Conservation (phyloP, 2,797 vertebrate species). For the Chrosomus eos region DNA sequence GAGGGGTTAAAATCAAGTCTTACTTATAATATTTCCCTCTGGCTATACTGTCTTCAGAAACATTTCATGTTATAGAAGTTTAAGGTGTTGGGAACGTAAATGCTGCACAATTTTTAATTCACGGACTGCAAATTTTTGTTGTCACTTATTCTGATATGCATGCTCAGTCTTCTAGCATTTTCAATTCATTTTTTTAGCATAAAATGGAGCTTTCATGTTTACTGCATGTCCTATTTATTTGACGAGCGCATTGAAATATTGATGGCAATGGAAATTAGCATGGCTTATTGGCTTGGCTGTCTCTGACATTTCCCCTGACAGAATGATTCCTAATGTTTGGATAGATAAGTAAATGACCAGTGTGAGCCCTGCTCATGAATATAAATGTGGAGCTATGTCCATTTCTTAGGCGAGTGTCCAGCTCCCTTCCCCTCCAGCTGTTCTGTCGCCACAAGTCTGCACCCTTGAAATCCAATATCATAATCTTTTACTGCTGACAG, state of each 20-base stretch:
- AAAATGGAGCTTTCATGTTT: background rate
- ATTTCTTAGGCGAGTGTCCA: constrained; percentile 51
- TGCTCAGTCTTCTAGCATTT: background rate
- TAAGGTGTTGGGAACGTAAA: background rate
- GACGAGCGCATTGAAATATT: constrained; percentile 8
- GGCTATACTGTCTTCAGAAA: background rate
- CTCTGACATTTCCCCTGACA: constrained; percentile 27
- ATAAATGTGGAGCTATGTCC: constrained; percentile 22
- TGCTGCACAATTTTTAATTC: background rate
- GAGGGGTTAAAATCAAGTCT: background rate
- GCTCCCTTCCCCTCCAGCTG: constrained; percentile 55
- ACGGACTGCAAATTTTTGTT: background rate
- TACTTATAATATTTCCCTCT: background rate
- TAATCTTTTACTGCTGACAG: constrained; percentile 63
- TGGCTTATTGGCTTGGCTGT: constrained; percentile 1
- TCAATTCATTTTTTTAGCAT: background rate
- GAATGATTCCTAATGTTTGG: constrained; percentile 6
- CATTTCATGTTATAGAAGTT: background rate
- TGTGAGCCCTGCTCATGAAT: constrained; percentile 37
- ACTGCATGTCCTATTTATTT: background rate
- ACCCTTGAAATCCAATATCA: constrained; percentile 57
- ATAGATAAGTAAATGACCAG: constrained; percentile 29
- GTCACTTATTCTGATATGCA: background rate
- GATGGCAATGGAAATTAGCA: background rate
- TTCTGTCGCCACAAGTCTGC: constrained; percentile 64